A percentile compares a stretch with the other conserved stretches of the same genome.
Conservation (phyloP, 2,888 invertebrate genomes). For the Pristionchus arcanus region DNA sequence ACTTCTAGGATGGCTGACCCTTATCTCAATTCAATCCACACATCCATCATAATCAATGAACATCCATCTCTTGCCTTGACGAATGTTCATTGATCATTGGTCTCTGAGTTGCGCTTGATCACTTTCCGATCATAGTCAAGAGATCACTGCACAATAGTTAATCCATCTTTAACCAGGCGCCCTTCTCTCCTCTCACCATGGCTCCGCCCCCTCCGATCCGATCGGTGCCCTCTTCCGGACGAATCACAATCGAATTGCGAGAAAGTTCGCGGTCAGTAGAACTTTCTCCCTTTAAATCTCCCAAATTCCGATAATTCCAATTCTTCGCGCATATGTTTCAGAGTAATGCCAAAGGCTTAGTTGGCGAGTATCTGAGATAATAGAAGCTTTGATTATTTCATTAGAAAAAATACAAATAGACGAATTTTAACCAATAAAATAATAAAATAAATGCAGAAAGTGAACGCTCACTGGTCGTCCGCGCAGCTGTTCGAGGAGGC, state of each 20-base stretch:
- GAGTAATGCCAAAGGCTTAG: not conserved
- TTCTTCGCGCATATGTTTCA: constrained; percentile 2
- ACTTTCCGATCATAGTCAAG: not conserved
- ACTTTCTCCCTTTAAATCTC: not conserved
- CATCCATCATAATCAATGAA: not conserved
- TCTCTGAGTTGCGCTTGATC: not conserved
- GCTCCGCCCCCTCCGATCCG: not conserved
- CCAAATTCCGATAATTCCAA: not conserved
- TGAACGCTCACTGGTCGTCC: constrained; percentile 51
- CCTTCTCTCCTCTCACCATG: not conserved
- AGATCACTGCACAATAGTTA: not conserved
- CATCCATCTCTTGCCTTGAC: not conserved
- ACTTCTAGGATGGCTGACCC: not conserved
- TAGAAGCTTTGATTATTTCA: not conserved
- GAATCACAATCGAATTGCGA: constrained; percentile 20
- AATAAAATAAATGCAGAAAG: not conserved
- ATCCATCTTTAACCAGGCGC: not conserved
- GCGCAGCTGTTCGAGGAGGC: constrained; percentile 51
- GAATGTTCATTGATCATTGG: not conserved
- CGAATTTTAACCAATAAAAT: not conserved
- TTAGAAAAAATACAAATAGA: not conserved
- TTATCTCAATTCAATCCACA: not conserved
- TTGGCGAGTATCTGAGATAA: not conserved
- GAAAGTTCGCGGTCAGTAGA: not conserved
- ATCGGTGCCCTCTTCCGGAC: constrained; percentile 36